Base-by-base conservation (phyloP, 2,797 vertebrate species). In the Phoeniculus purpureus region DNA sequence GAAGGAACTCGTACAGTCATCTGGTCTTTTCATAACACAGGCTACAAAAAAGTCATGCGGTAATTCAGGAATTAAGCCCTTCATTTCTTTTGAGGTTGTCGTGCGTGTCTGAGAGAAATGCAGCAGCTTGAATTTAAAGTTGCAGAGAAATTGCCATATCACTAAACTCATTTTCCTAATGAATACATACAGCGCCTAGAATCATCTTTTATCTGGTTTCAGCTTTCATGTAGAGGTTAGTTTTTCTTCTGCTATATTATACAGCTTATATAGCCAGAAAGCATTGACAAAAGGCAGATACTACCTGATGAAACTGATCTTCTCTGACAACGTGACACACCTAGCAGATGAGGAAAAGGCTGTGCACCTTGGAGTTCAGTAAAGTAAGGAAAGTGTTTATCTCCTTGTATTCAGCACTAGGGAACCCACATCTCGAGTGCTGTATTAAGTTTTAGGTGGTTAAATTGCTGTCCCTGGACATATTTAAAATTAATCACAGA, bases 61-160 rank as follows among this genome's bases (percentile, higher is more conserved):
- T 87, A 89, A 93, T 70, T 94, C 34, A 72, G 37, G 60, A 90
- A 81, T 78, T 74, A 85, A 89, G 64, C 25, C 31, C 31, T 68
- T 87, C 17, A 73, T 86, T 90, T 89, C 47, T 74, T 89, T 58
- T 76, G 75, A 51, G 50, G 76, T 80, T 92, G 62, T 90, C 59
- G 27, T 25, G 87, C 2, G 10, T 59, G 31, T 62, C 45, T 77
- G 51, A 85, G 61, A 89, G 59, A 89, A 87, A 70, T 9, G 40
- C 2, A 0, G 0, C 47, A 31, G 56, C 43, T 78, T 66, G 55
- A 92, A 86, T 86, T 77, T 74, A 51, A 87, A 82, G 48, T 66
- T 59, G 56, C 0, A 3, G 45, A 56, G 17, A 27, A 76, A 34
- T 48, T 26, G 62, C 11, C 10, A 3, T 12, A 87, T 17, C 37